A percentile compares a stretch with the other conserved stretches of the same genome.
Evolutionary conservation across 2,797 vertebrate genomes (phyloP).

Genomic region (Anguilla pacifica): DNA sequence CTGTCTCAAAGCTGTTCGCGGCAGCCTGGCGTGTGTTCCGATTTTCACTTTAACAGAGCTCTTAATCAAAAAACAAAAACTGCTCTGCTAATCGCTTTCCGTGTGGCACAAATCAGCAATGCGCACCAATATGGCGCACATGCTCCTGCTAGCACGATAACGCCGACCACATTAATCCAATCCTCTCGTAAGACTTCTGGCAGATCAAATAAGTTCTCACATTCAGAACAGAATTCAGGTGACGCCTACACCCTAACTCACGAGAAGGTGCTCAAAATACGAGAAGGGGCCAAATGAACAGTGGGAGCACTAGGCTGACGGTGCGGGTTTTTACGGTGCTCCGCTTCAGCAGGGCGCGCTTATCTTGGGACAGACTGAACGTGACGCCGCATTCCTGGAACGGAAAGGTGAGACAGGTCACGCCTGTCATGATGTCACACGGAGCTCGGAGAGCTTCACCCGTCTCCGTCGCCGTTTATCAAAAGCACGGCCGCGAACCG

Average conservation of each 20-base stretch:
- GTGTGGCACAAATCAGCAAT: not conserved
- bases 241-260: not conserved
- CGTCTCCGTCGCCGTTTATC: not conserved
- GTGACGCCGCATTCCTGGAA: not conserved
- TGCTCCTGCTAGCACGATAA: not conserved
- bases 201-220: not conserved
- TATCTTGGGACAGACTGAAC: not conserved
- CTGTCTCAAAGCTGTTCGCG: not conserved
- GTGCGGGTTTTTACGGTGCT: not conserved
- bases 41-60: not conserved
- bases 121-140: not conserved
- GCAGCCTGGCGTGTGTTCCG: not conserved
- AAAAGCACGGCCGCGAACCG: not conserved
- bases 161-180: not conserved
- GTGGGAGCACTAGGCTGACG: not conserved
- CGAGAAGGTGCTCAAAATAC: not conserved
- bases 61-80: not conserved
- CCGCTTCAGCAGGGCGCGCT: not conserved
- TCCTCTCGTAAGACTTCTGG: not conserved
- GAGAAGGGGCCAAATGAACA: not conserved
- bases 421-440: too few relatives aligned
- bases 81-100: not conserved
- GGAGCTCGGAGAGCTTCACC: not conserved
- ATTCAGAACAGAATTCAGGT: not conserved
- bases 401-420: not conserved